phyloP scores from a whole-genome alignment of 2,113 vertebrate genomes.

The Oplegnathus fasciatus region DNA sequence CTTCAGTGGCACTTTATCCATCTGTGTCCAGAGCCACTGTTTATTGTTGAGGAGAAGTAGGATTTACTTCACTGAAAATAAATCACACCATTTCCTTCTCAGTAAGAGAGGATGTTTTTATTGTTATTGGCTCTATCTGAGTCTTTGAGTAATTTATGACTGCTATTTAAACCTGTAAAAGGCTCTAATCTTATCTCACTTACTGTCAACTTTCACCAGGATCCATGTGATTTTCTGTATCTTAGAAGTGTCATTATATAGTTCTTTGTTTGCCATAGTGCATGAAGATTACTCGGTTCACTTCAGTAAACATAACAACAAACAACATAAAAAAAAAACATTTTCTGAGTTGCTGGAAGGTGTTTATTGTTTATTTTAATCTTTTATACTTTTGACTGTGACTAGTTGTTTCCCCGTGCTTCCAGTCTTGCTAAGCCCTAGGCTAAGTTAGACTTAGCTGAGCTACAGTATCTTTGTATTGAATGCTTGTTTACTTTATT shows the following conservation, averaged over 20 bases:
- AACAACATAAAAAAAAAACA: no score
- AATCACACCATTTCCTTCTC: not conserved
- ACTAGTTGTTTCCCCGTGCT: no score
- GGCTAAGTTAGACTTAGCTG: not conserved
- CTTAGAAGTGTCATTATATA: not conserved
- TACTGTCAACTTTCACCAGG: not conserved
- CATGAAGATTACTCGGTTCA: not conserved
- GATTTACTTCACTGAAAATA: not conserved
- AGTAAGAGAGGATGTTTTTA: not conserved
- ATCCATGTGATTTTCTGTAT: not conserved
- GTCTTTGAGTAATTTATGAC: not conserved
- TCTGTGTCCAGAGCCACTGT: not conserved
- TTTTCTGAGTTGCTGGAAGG: no score
- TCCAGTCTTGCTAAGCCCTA: not conserved
- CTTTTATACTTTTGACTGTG: no score
- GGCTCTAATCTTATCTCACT: not conserved
- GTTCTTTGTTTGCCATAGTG: not conserved
- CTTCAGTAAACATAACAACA: not conserved
- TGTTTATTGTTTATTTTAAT: no score
- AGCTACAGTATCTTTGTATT: not conserved
- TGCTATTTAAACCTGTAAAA: not conserved
- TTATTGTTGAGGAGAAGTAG: not conserved
- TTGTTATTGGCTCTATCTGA: conserved; percentile 7
- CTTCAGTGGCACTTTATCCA: not conserved
- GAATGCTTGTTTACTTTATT: not conserved